phyloP scores from a whole-genome alignment of 2,113 vertebrate genomes.

The Phrynosoma platyrhinos region DNA sequence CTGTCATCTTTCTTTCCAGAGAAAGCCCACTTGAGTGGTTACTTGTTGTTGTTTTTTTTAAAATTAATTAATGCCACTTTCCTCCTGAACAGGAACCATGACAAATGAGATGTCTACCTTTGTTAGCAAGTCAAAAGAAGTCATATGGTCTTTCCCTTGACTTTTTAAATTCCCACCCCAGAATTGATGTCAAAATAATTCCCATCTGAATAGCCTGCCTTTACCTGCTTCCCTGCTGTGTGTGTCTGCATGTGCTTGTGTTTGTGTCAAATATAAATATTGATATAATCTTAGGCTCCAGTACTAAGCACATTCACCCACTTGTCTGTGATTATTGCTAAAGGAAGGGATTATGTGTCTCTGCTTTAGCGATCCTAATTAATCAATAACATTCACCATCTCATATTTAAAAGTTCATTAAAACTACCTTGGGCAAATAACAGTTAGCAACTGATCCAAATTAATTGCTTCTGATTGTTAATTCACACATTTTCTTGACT shows the following conservation, averaged over 20 bases:
- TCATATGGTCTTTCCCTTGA: background rate
- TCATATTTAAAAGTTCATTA: slow-evolving; percentile 54
- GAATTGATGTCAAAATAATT: slow-evolving; percentile 22
- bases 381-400: slow-evolving; percentile 55
- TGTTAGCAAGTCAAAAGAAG: background rate
- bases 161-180: background rate
- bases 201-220: background rate
- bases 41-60: background rate
- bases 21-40: background rate
- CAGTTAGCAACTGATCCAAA: slow-evolving; percentile 56
- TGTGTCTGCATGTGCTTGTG: background rate
- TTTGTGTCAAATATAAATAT: background rate
- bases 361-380: slow-evolving; percentile 40
- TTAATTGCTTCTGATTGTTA: slow-evolving; percentile 59
- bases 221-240: background rate
- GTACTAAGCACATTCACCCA: background rate
- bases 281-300: background rate
- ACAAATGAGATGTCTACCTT: background rate
- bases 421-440: slow-evolving; percentile 16
- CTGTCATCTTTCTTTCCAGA: slow-evolving; percentile 13
- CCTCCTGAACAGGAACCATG: background rate
- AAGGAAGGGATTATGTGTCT: slow-evolving; percentile 40
- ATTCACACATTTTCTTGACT: slow-evolving; percentile 41
- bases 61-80: background rate
- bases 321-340: slow-evolving; percentile 47